These are phyloP conservation scores for Intellagama lesueurii DNA, from an alignment of 2,797 vertebrate species.

Conservation along the genomic window DNA sequence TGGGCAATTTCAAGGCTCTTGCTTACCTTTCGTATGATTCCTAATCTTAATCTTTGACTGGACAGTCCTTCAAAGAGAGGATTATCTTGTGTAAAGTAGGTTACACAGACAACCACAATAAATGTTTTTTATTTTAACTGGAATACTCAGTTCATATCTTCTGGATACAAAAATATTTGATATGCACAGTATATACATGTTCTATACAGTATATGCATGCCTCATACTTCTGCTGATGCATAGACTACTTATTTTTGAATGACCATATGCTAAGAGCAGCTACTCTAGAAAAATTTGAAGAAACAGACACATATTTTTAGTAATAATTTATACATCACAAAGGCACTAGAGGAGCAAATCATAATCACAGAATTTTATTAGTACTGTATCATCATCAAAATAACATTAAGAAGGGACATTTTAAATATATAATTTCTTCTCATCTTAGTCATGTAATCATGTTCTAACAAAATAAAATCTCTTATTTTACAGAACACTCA, in stretches of 20 bases:
- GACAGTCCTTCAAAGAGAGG: background rate
- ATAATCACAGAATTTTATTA: constrained; percentile 60
- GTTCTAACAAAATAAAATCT: constrained; percentile 75
- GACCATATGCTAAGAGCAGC: constrained; percentile 69
- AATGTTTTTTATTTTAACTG: constrained; percentile 75
- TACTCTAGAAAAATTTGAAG: constrained; percentile 68
- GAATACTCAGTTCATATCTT: constrained; percentile 72
- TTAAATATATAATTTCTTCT: constrained; percentile 74
- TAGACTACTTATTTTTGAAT: constrained; percentile 75
- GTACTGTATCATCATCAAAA: constrained; percentile 66
- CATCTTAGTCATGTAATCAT: constrained; percentile 56
- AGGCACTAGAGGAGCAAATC: constrained; percentile 68
- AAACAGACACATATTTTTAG: constrained; percentile 65
- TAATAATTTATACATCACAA: constrained; percentile 61
- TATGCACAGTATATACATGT: constrained; percentile 63
- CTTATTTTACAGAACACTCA: constrained; percentile 70
- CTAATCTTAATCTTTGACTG: background rate
- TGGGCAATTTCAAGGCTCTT: background rate
- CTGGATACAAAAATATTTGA: constrained; percentile 71
- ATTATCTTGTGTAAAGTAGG: background rate
- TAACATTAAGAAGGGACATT: constrained; percentile 66
- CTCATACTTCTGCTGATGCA: constrained; percentile 68
- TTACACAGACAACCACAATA: background rate
- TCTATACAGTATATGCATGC: constrained; percentile 47
- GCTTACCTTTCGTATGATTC: background rate